Percentiles rank a stretch among this genome's conserved stretches.
phyloP scores from a whole-genome alignment of 35 echinoderm and acorn worm genomes.

The Heliocidaris tuberculata region DNA sequence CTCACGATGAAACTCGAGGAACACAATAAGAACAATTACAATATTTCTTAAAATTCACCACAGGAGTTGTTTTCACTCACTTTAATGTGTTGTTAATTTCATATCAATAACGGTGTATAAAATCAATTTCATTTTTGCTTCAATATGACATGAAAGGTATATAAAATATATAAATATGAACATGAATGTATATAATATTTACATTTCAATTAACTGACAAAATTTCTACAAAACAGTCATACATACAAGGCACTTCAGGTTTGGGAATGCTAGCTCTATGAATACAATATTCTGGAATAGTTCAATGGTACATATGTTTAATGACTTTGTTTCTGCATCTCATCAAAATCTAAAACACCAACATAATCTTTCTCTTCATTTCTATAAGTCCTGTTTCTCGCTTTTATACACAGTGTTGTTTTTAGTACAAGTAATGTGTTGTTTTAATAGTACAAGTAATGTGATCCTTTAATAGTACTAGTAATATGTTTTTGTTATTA shows the following conservation, averaged over 20 bases:
- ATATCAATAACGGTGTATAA: background rate
- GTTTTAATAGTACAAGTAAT: too few relatives aligned
- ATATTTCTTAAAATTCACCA: background rate
- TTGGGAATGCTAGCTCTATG: background rate
- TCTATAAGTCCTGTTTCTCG: too few relatives aligned
- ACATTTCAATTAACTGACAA: background rate
- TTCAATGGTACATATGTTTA: background rate
- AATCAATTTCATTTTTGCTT: background rate
- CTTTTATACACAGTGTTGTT: too few relatives aligned
- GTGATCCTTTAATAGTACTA: too few relatives aligned
- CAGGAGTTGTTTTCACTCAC: background rate
- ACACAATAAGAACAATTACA: background rate
- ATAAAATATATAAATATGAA: constrained; percentile 20
- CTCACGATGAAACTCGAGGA: background rate
- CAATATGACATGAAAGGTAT: background rate
- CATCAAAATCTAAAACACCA: too few relatives aligned
- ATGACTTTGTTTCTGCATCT: too few relatives aligned
- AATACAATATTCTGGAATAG: constrained; percentile 6
- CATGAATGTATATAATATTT: constrained; percentile 5
- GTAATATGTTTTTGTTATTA: too few relatives aligned
- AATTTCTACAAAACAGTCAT: background rate
- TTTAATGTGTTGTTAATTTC: background rate
- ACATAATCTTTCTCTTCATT: too few relatives aligned
- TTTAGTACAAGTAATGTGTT: too few relatives aligned
- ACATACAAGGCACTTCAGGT: background rate